Evolutionary conservation across 2,797 vertebrate genomes (phyloP).

Genomic region (Thaleichthys pacificus): DNA sequence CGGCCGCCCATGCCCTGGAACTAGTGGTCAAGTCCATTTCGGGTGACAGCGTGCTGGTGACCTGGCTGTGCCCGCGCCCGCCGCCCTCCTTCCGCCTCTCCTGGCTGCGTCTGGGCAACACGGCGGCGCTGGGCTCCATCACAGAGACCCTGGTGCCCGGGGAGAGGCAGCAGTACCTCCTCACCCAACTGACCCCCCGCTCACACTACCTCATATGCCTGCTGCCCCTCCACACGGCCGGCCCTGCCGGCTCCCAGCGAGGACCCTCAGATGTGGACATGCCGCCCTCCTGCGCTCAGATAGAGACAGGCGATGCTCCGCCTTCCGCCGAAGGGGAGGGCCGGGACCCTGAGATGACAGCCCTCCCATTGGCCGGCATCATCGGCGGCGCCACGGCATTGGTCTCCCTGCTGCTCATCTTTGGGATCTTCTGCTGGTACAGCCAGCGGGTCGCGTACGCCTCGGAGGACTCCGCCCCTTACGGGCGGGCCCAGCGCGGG

Average conservation of each 20-base stretch:
- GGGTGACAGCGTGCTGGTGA: slow-evolving; percentile 87
- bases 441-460: slow-evolving; percentile 85
- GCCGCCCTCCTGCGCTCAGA: slow-evolving; percentile 87
- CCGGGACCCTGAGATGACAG: slow-evolving; percentile 75
- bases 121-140: slow-evolving; percentile 87
- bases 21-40: slow-evolving; percentile 88
- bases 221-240: slow-evolving; percentile 74
- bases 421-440: slow-evolving; percentile 92
- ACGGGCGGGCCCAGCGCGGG: slow-evolving; percentile 70
- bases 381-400: slow-evolving; percentile 88
- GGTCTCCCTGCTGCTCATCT: slow-evolving; percentile 86
- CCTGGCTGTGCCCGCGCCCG: slow-evolving; percentile 82
- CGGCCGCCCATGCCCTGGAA: slow-evolving; percentile 78
- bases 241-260: slow-evolving; percentile 19
- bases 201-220: slow-evolving; percentile 93
- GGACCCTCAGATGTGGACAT: slow-evolving; percentile 73
- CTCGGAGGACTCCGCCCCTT: slow-evolving; percentile 77
- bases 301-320: slow-evolving; percentile 81
- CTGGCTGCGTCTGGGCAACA: slow-evolving; percentile 88
- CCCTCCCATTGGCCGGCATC: slow-evolving; percentile 87
- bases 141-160: slow-evolving; percentile 93
- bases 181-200: slow-evolving; percentile 88
- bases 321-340: slow-evolving; percentile 62
- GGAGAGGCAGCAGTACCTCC: slow-evolving; percentile 88
- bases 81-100: slow-evolving; percentile 88